These are phyloP conservation scores for Horisme vitalbata DNA, from an alignment of 2,888 invertebrate genomes.

Conservation along the genomic window DNA sequence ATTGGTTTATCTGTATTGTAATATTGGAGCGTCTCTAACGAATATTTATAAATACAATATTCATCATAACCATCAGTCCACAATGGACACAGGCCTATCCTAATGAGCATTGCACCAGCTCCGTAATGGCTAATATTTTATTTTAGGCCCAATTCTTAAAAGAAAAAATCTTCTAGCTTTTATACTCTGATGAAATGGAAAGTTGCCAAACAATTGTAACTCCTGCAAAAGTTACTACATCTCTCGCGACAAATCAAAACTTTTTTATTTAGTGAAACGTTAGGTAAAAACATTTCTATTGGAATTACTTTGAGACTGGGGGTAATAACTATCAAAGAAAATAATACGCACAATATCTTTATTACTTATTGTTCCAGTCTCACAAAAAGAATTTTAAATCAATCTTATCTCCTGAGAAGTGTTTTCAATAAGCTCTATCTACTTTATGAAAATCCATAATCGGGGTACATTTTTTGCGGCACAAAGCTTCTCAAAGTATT, in stretches of 20 bases:
- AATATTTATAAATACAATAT: too few species aligned
- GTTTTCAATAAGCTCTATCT: not conserved
- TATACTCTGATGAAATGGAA: conserved; percentile 48
- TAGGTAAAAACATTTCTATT: conserved; percentile 15
- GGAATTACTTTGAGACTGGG: not conserved
- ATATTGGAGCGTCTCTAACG: too few species aligned
- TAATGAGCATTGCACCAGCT: too few species aligned
- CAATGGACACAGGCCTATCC: too few species aligned
- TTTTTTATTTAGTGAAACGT: conserved; percentile 42
- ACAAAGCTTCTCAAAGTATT: conserved; percentile 39
- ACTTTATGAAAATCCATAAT: not conserved
- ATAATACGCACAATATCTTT: not conserved
- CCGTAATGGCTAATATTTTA: too few species aligned
- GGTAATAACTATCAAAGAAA: conserved; percentile 3
- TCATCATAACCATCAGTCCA: too few species aligned
- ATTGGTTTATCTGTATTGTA: too few species aligned
- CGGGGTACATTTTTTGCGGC: conserved; percentile 23
- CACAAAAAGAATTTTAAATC: not conserved
- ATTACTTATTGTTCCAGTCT: not conserved
- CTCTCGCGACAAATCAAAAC: conserved; percentile 54
- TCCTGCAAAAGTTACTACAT: conserved; percentile 48
- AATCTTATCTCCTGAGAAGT: not conserved
- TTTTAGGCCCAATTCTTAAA: not conserved
- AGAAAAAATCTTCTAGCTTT: conserved; percentile 11
- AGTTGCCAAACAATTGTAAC: conserved; percentile 49